Evolutionary conservation across 2,113 vertebrate genomes (phyloP), one percentile per base, ranked within the genome.

Genomic region (Anhinga rufa): DNA sequence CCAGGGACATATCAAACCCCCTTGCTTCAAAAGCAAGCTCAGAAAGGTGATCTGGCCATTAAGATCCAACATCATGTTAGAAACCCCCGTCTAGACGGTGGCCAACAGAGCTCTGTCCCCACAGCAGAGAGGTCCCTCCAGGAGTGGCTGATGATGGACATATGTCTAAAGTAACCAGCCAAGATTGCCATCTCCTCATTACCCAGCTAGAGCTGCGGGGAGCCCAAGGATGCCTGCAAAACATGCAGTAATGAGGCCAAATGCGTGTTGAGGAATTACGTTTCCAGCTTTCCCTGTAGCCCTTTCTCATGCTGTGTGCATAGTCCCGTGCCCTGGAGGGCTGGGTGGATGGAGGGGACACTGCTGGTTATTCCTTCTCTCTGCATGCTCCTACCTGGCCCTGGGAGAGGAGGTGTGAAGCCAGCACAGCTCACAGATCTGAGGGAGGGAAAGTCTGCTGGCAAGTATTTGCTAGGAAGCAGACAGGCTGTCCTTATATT

Each of bases 31-130:
- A 49, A 38, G 17, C 9, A 40, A 36, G 19, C 26, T 75, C 55
- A 44, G 66, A n/a, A 21, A 71, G 22, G 40, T 40, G 48, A 80
- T 24, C 48, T 32, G 38, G 5, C 25, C 34, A 4, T 29, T n/a
- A 34, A 4, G 6, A 60, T 54, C 58, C 58, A 58, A 22, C 20
- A 32, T 24, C 17, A 24, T 7, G 25, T 34, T 65, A 79, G 25
- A 83, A 54, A 52, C 32, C 31, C 26, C 52, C 0, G 0, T 42
- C 34, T 66, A 65, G 51, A 46, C 44, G 0, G 1, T 6, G 65
- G 34, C 58, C 25, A 28, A 38, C 51, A 66, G 38, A 60, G 28
- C 34, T n/a, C 29, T 31, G 17, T 58, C 49, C 17, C 51, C 7
- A 21, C 25, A 40, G 34, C 65, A 58, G 22, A 16, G 34, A 26